Evolutionary conservation across 2,797 vertebrate species (phyloP), one percentile per base, ranked within the genome.

Genomic region (Neomorphus geoffroyi): DNA sequence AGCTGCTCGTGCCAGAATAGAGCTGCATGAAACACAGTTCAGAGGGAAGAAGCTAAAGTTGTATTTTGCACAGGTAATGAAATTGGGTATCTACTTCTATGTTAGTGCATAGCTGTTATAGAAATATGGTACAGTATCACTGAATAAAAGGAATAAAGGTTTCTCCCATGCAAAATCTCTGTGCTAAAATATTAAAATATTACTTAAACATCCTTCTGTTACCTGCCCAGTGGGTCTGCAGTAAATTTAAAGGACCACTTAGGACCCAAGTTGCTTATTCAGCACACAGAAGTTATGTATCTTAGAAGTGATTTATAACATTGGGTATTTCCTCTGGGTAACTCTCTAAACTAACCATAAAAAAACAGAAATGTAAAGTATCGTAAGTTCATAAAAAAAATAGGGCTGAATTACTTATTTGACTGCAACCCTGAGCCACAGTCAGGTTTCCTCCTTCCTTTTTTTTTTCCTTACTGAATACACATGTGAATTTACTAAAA

Each of bases 1-100:
- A 74, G 98, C 98, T 48, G 98, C 98, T 82, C 98, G 98, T 48
- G 98, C 98, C 86, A 98, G 98, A 88, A 98, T 98, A 98, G 98
- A 99, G 97, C 98, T 99, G 77, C 98, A 99, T 53, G 98, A 98
- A 97, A 98, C 98, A 84, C 98, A 98, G 78, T 99, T 99, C 98
- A 98, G 98, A 94, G 98, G 98, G 70, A 98, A 98, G 95, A 98
- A 98, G 94, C 97, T 99, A 90, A 99, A 99, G 90, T 97, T 99
- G 69, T 98, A 99, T 95, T 99, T 98, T 72, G 98, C 98, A 94
- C 98, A 99, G 98, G 98, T 98, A 97, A 97, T 51, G 43, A 90
- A 82, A 88, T 90, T 46, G 73, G 51, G 15, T 75, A 35, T 72
- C 64, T 65, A 2, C 18, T 67, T 82, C 32, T 41, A 6, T 64